Evolutionary conservation across 2,113 vertebrate genomes (phyloP), one percentile per base, ranked within the genome.

Genomic region (Chascanopsetta lugubris): DNA sequence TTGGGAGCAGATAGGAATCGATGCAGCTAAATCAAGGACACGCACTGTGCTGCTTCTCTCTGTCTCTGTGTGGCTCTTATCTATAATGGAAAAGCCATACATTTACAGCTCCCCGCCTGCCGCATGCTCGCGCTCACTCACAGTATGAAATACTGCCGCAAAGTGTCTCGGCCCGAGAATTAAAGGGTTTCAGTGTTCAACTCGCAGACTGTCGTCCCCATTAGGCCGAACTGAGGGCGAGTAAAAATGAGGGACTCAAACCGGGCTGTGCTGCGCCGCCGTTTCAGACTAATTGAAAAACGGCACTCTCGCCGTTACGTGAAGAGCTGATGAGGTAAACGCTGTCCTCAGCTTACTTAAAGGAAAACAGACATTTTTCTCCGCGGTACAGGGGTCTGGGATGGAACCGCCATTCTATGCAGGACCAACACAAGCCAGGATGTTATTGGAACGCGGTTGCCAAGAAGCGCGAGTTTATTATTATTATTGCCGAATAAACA

Each of bases 21-120:
- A 87, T 89, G 89, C 75, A 0, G 74, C 69, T 87, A 87, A 90
- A 89, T 89, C 86, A 90, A 89, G 89, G 84, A 89, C 89, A 89
- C 86, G 86, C 77, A 73, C 77, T 79, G 71, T 66, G 77, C 79
- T 75, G 79, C 76, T 86, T 86, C 82, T 86, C 79, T 80, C 83
- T 88, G 83, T 88, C 84, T 86, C 78, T 83, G 61, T 64, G 71
- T 82, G 82, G 60, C 72, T 88, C 84, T 90, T 89, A 89, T 90
- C 89, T 90, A 86, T 87, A 90, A 89, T 90, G 83, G 83, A 88
- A 87, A 89, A 88, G 85, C 75, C 85, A 87, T 87, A 88, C 86
- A 85, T 89, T 89, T 76, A 79, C 71, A 80, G 84, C 78, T 84
- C 75, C 63, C 61, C 85, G 54, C 72, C 72, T 75, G 59, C 73